Percentiles rank a stretch among this genome's conserved stretches.
phyloP scores from a whole-genome alignment of 2,113 vertebrate species.

The Odontesthes bonariensis region DNA sequence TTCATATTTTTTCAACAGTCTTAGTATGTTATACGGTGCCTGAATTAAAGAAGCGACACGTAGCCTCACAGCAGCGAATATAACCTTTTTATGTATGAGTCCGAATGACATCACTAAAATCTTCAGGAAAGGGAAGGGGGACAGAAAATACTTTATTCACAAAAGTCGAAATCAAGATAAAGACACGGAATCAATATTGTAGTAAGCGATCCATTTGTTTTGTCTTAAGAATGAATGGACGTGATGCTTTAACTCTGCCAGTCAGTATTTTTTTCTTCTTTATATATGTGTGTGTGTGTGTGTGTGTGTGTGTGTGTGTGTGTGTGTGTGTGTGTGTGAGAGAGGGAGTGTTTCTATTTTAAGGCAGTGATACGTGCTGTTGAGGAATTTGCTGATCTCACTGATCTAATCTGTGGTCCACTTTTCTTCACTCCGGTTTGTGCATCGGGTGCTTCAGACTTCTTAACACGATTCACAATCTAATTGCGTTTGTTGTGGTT shows the following conservation, averaged over 20 bases:
- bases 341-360: conserved; percentile 12
- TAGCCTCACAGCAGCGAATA: conserved; percentile 11
- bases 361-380: conserved; percentile 4
- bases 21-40: conserved; percentile 34
- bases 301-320: background rate
- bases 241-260: background rate
- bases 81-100: conserved; percentile 16
- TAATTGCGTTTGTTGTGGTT: conserved; percentile 12
- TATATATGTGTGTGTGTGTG: too few relatives aligned
- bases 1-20: conserved; percentile 14
- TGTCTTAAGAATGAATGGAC: conserved; percentile 1
- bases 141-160: conserved; percentile 32
- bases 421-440: background rate
- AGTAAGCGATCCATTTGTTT: background rate
- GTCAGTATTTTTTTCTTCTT: background rate
- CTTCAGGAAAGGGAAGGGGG: conserved; percentile 23
- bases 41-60: conserved; percentile 22
- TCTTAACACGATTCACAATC: conserved; percentile 14
- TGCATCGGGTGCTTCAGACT: conserved; percentile 4
- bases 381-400: background rate
- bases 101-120: conserved; percentile 11
- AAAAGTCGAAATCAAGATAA: background rate
- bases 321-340: background rate
- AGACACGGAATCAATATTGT: conserved; percentile 9
- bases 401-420: conserved; percentile 8